Conservation (phyloP, 1,140 invertebrate species). For the Bombus vancouverensis region DNA sequence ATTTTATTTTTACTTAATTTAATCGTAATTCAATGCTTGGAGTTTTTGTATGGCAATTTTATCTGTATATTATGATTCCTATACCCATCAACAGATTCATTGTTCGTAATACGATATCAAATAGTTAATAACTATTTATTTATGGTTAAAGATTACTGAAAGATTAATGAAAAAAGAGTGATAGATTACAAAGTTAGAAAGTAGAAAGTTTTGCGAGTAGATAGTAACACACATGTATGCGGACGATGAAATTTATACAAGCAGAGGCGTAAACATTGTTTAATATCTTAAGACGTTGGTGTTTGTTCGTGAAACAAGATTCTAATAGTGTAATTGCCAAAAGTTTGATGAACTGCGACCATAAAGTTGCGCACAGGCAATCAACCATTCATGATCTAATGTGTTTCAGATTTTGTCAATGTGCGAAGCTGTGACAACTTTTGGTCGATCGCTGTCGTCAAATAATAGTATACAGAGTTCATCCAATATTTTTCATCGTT, state of each 20-base stretch:
- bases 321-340: conserved; percentile 13
- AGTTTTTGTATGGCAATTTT: not conserved
- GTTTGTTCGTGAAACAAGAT: conserved; percentile 24
- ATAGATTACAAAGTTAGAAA: not conserved
- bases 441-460: not conserved
- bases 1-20: no score
- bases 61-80: rapidly evolving
- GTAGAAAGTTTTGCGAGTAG: no score
- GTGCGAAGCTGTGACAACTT: no score
- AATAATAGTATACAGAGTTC: not conserved
- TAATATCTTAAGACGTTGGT: conserved; percentile 11
- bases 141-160: no score
- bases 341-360: conserved; percentile 24
- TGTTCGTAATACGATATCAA: no score
- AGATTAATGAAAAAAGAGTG: no score
- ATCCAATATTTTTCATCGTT: not conserved
- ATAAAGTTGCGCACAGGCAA: conserved; percentile 5
- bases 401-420: not conserved
- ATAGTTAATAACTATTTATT: not conserved
- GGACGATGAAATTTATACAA: not conserved
- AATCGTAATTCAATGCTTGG: no score
- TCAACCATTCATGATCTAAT: conserved; percentile 24
- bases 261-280: conserved; percentile 24
- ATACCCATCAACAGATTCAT: not conserved
- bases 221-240: not conserved